Conservation (phyloP, 2,113 vertebrate species). For the Rattus norvegicus region GRCr8 NC_086033.1:33748001-33748500, state of each 20-base stretch:
- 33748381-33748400: not conserved
- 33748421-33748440: not conserved
- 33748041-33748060: not conserved
- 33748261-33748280: conserved; percentile 41
- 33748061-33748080: conserved; percentile 3
- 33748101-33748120: not conserved
- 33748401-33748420: conserved; percentile 1
- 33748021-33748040: not conserved
- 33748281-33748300: not conserved
- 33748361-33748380: not conserved
- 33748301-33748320: not conserved
- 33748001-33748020: not conserved
- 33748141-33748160: conserved; percentile 37
- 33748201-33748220: not conserved
- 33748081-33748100: not conserved
- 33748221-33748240: not conserved
- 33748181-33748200: not conserved
- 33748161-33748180: too few species aligned
- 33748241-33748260: conserved; percentile 28
- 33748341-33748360: not conserved
- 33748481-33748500: not conserved
- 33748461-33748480: not conserved
- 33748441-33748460: not conserved
- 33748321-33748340: not conserved
- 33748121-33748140: not conserved